Conservation (phyloP, 2,113 vertebrate species). For the Cyprinus carpio region DNA sequence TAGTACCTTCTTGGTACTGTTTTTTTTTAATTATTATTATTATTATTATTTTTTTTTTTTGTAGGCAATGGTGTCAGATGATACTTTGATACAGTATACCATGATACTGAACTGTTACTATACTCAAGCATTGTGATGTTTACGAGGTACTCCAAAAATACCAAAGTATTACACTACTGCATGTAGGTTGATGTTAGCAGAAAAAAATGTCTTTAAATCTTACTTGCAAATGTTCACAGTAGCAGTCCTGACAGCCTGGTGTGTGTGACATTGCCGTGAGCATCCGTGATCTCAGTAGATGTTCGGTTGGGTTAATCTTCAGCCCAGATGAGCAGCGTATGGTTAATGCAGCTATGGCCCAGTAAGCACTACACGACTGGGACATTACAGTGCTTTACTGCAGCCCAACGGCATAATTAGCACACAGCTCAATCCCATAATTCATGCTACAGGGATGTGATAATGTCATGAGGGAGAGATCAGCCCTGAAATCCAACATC, state of each 20-base stretch:
- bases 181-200: neutral
- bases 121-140: neutral
- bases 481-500: neutral
- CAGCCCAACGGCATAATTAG: neutral
- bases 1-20: no score
- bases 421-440: neutral
- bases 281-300: neutral
- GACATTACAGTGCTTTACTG: constrained; percentile 7
- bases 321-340: neutral
- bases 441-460: neutral
- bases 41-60: no score
- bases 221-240: no score
- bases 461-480: neutral
- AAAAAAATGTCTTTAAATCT: neutral
- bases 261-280: constrained; percentile 1
- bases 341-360: neutral
- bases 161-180: neutral
- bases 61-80: no score
- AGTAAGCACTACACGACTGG: neutral
- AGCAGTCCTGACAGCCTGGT: no score
- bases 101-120: neutral
- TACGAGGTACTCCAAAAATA: no score
- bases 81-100: neutral
- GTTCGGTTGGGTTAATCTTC: no score
- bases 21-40: no score